Percentiles rank a stretch among this genome's conserved stretches.
These are phyloP conservation scores for Desmophyllum pertusum DNA, from an alignment of 92 coral and sea anemone genomes.

Conservation along the genomic window DNA sequence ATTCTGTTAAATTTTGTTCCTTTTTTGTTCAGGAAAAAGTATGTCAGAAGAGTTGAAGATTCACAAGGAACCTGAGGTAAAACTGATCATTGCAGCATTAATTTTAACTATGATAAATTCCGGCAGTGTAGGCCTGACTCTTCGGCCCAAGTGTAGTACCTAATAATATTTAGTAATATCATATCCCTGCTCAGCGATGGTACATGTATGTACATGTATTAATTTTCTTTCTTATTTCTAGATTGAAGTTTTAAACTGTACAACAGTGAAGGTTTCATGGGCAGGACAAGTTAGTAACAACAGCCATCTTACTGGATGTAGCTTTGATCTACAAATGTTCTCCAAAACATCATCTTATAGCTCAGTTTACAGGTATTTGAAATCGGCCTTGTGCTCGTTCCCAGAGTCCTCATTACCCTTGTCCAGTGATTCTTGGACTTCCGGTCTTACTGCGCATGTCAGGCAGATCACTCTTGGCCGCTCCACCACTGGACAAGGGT, in stretches of 20 bases:
- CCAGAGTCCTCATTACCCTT: no score
- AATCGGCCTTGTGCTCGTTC: background rate
- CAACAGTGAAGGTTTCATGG: slow-evolving; percentile 84
- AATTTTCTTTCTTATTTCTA: background rate
- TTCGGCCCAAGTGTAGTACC: background rate
- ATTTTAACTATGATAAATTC: background rate
- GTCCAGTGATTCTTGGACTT: no score
- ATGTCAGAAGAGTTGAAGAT: slow-evolving; percentile 83
- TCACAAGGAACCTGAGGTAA: slow-evolving; percentile 88
- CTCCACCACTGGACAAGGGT: no score
- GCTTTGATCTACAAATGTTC: slow-evolving; percentile 83
- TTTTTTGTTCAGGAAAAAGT: slow-evolving; percentile 53
- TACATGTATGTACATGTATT: no score
- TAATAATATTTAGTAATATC: background rate
- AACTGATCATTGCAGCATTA: background rate
- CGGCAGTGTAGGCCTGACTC: background rate
- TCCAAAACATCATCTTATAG: slow-evolving; percentile 69
- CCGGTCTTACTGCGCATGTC: no score
- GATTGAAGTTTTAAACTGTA: slow-evolving; percentile 70
- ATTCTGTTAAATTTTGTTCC: background rate
- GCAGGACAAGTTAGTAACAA: slow-evolving; percentile 79
- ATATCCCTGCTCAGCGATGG: no score
- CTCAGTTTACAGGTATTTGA: slow-evolving; percentile 81
- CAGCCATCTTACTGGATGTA: slow-evolving; percentile 84
- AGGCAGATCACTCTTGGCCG: no score